Percentiles rank a stretch among this genome's conserved stretches.
These are phyloP conservation scores for Adelphocoris suturalis DNA, from an alignment of 2,888 invertebrate genomes.

Conservation along the genomic window DNA sequence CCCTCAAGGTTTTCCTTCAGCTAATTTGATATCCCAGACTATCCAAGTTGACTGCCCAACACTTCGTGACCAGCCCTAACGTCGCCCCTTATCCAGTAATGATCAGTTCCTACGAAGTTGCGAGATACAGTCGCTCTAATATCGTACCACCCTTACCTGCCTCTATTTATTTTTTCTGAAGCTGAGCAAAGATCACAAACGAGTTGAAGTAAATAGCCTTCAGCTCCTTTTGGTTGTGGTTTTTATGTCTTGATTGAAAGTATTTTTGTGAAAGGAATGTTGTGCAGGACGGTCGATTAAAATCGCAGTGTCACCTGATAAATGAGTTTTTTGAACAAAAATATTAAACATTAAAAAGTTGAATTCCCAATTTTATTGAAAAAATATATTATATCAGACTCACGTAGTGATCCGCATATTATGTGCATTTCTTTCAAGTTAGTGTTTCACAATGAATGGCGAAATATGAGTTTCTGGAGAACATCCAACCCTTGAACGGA, in stretches of 20 bases:
- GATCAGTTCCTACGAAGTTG: slow-evolving; percentile 24
- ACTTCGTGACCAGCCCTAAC: slow-evolving; percentile 45
- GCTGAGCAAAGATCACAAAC: neutral
- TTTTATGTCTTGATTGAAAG: neutral
- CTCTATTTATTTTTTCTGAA: neutral
- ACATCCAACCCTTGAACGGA: too few relatives aligned
- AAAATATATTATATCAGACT: too few relatives aligned
- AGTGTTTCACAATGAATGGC: too few relatives aligned
- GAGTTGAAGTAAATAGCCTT: neutral
- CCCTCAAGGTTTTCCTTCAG: slow-evolving; percentile 4
- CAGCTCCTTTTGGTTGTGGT: neutral
- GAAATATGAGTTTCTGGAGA: too few relatives aligned
- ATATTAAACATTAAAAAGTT: too few relatives aligned
- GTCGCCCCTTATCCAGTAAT: slow-evolving; percentile 42
- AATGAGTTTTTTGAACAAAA: too few relatives aligned
- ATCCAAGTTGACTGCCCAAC: slow-evolving; percentile 26
- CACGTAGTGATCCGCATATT: too few relatives aligned
- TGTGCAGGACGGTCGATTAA: too few relatives aligned
- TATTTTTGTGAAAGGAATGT: neutral
- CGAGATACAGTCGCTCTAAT: slow-evolving; percentile 4
- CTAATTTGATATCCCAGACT: slow-evolving; percentile 42
- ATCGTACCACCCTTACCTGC: neutral
- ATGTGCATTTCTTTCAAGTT: too few relatives aligned
- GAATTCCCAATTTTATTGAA: too few relatives aligned
- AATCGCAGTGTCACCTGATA: too few relatives aligned